These are phyloP conservation scores for Nebria brevicollis DNA, from an alignment of 2,888 invertebrate species.

Conservation along the genomic window DNA sequence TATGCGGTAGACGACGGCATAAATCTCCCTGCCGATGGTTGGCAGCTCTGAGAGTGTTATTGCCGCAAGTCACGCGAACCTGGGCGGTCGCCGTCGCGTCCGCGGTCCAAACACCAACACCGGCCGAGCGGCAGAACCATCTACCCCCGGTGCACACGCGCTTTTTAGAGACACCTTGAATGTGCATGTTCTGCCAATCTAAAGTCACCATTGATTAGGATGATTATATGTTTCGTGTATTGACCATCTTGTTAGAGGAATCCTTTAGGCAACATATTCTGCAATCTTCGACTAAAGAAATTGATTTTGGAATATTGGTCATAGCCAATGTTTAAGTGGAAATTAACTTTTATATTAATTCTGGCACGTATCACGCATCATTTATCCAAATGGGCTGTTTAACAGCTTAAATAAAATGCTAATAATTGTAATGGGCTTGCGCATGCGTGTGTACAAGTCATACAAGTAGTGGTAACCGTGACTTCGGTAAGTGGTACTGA, in stretches of 20 bases:
- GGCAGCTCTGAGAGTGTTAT: conserved; percentile 40
- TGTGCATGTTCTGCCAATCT: background rate
- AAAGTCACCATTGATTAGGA: background rate
- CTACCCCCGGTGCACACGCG: background rate
- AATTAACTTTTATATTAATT: no score
- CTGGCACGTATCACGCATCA: background rate
- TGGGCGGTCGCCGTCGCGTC: background rate
- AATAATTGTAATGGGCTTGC: background rate
- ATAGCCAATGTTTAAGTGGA: no score
- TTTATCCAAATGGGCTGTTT: background rate
- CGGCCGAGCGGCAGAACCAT: background rate
- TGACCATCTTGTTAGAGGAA: background rate
- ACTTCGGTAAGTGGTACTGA: conserved; percentile 17
- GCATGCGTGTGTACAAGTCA: background rate
- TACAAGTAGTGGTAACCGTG: conserved; percentile 11
- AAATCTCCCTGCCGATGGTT: conserved; percentile 44
- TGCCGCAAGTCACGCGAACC: conserved; percentile 40
- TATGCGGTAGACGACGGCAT: conserved; percentile 42
- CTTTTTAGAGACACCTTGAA: background rate
- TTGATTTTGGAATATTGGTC: no score
- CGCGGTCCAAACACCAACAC: background rate
- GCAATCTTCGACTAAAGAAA: no score
- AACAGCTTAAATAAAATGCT: background rate
- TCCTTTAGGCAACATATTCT: background rate
- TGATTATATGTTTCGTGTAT: background rate